Conservation (phyloP, 30 jellyfish, hydroid and myxozoan species). For the Aurelia sp. region DNA sequence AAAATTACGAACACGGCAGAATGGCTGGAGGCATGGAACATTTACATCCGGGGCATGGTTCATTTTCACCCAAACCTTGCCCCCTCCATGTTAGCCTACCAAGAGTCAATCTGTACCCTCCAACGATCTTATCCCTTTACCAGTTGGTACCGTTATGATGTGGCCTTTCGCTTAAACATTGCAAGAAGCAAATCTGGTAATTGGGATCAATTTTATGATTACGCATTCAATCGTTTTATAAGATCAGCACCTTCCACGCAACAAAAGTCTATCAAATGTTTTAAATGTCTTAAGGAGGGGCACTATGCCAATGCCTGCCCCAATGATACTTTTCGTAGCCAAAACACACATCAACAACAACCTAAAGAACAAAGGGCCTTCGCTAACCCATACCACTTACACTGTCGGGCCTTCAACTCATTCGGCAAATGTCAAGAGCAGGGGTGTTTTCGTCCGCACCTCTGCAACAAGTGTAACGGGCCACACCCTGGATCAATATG, state of each 20-base stretch:
- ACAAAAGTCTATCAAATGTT: conserved; percentile 3
- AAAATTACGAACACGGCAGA: background rate
- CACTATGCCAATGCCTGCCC: conserved; percentile 6
- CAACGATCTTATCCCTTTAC: conserved; percentile 19
- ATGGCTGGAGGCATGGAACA: conserved; percentile 32
- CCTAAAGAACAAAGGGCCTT: background rate
- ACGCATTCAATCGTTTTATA: conserved; percentile 9
- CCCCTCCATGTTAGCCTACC: conserved; percentile 16
- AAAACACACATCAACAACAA: background rate
- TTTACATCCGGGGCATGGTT: conserved; percentile 16
- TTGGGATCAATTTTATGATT: conserved; percentile 1
- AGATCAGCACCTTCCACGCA: background rate
- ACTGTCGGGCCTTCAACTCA: conserved; percentile 5
- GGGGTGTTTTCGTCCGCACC: background rate
- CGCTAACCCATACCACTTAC: conserved; percentile 13
- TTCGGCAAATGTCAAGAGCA: background rate
- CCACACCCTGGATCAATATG: background rate
- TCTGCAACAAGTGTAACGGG: conserved; percentile 3
- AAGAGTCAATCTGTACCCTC: conserved; percentile 12
- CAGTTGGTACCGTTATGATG: conserved; percentile 14
- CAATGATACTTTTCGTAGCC: conserved; percentile 19
- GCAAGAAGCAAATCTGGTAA: background rate
- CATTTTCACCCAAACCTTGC: conserved; percentile 27
- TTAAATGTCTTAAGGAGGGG: conserved; percentile 16
- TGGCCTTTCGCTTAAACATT: conserved; percentile 2